Conservation (phyloP, 2,888 invertebrate species). For the Brachynemurus nebulosus region DNA sequence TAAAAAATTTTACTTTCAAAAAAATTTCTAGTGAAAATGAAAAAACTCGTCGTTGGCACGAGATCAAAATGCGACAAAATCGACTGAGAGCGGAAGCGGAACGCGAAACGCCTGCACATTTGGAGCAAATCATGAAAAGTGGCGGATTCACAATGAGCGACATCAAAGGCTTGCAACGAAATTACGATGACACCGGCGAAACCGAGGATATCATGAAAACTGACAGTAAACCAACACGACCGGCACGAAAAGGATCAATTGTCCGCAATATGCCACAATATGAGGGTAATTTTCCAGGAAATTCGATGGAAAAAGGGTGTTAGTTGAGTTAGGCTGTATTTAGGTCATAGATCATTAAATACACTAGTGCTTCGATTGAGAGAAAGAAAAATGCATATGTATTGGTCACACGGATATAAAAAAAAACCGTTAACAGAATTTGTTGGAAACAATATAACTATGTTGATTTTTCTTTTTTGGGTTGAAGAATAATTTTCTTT, state of each 20-base stretch:
- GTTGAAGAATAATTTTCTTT: too few relatives aligned
- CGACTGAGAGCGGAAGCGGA: slow-evolving; percentile 62
- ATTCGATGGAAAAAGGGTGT: background rate
- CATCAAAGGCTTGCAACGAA: slow-evolving; percentile 78
- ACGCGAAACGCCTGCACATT: slow-evolving; percentile 54
- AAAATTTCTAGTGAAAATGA: slow-evolving; percentile 53
- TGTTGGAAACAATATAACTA: too few relatives aligned
- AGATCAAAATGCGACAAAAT: slow-evolving; percentile 75
- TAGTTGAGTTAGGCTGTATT: too few relatives aligned
- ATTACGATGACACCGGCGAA: slow-evolving; percentile 73
- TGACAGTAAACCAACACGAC: slow-evolving; percentile 46
- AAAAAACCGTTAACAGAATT: too few relatives aligned
- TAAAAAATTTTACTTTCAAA: too few relatives aligned
- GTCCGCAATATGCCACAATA: slow-evolving; percentile 35
- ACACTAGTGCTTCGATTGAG: too few relatives aligned
- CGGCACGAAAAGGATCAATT: slow-evolving; percentile 63
- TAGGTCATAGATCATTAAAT: too few relatives aligned
- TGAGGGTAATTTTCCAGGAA: slow-evolving; percentile 20
- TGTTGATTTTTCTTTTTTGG: too few relatives aligned
- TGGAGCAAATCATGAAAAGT: slow-evolving; percentile 84
- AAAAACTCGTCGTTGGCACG: slow-evolving; percentile 76
- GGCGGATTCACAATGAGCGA: slow-evolving; percentile 83
- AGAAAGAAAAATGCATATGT: too few relatives aligned
- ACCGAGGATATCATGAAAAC: slow-evolving; percentile 47
- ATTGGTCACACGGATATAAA: too few relatives aligned